Percentiles rank a stretch among this genome's conserved stretches.
Conservation (phyloP, 2,797 vertebrate genomes). For the Gallinago nigripennis region DNA sequence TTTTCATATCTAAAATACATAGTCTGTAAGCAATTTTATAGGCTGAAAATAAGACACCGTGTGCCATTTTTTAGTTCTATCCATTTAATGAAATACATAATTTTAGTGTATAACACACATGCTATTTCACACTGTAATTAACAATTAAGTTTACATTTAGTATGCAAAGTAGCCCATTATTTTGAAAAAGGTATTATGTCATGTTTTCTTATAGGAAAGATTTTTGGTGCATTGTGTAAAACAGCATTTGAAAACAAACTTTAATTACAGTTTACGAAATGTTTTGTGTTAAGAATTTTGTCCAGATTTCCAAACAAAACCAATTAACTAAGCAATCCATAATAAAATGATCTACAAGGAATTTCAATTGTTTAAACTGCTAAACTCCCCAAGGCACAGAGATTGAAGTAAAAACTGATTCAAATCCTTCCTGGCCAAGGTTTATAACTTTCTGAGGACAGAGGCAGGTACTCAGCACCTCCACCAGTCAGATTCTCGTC, state of each 20-base stretch:
- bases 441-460: neutral
- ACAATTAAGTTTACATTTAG: neutral
- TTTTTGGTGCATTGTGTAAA: neutral
- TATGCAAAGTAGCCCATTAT: neutral
- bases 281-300: neutral
- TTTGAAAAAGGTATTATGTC: neutral
- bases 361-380: neutral
- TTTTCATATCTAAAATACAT: neutral
- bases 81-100: neutral
- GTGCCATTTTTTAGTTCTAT: neutral
- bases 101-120: neutral
- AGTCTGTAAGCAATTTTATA: neutral
- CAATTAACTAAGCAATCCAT: neutral
- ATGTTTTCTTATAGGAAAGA: neutral
- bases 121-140: neutral
- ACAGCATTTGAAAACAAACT: neutral
- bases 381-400: neutral
- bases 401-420: neutral
- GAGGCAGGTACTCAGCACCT: neutral
- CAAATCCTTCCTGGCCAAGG: neutral
- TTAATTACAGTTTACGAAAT: neutral
- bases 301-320: neutral
- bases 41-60: neutral
- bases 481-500: fast-evolving
- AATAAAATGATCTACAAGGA: neutral